Conservation (phyloP, 2,888 invertebrate species). For the Neocrepidodera transversa region DNA sequence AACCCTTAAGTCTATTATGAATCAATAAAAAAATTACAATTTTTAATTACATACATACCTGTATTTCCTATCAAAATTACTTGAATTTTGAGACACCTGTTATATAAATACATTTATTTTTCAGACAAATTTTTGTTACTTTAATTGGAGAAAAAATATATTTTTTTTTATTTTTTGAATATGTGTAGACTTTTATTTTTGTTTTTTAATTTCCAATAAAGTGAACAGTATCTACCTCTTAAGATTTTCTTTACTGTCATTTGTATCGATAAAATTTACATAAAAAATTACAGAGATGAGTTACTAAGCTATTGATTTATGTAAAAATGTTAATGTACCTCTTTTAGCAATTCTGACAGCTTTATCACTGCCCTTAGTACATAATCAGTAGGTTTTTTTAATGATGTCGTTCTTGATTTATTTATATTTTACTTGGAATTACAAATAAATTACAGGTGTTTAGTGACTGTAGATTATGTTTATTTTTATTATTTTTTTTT, state of each 20-base stretch:
- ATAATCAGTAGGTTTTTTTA: constrained; percentile 28
- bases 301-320: constrained; percentile 31
- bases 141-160: too few relatives aligned
- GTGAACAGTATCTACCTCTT: background rate
- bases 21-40: too few relatives aligned
- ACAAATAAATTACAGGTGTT: constrained; percentile 22
- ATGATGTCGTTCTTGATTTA: constrained; percentile 22
- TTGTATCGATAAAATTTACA: constrained; percentile 32
- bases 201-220: background rate
- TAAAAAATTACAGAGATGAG: constrained; percentile 32
- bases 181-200: too few relatives aligned
- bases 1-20: too few relatives aligned
- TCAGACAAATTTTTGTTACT: too few relatives aligned
- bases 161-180: too few relatives aligned
- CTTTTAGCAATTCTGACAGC: constrained; percentile 29
- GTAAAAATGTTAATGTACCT: constrained; percentile 24
- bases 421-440: constrained; percentile 21
- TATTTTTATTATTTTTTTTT: too few relatives aligned
- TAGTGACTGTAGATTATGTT: background rate
- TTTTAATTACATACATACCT: too few relatives aligned
- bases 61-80: too few relatives aligned
- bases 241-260: constrained; percentile 23
- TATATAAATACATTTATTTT: too few relatives aligned
- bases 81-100: too few relatives aligned
- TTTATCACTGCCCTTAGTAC: constrained; percentile 34